Base-by-base conservation (phyloP, 2,888 invertebrate genomes). In the Chymomyza procnemis region DNA sequence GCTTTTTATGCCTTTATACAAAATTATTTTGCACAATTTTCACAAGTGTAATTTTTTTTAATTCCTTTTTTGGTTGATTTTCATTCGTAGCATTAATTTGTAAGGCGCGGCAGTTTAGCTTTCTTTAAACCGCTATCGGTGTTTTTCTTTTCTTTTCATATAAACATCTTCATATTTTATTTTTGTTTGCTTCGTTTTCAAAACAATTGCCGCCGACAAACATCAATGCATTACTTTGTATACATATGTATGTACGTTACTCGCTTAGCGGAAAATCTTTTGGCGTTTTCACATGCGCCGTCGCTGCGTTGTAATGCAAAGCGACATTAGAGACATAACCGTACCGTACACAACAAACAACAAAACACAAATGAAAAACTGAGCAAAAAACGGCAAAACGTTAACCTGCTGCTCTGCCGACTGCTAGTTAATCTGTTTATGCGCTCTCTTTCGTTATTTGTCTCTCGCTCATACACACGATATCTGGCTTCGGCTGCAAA, bases 141-240 rank as follows among this genome's bases (percentile, higher is more conserved):
- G 14, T 52, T 57, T 57, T 22, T 52, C 21, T 26, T 21, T 52
- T 4, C 18, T n/a, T n/a, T 52, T 52, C n/a, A n/a, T 26, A 26
- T 26, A 22, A 2, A 22, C 21, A n/a, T 60, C n/a, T n/a, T n/a
- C n/a, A 22, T 19, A n/a, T 12, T 26, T 22, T 52, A n/a, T 16
- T 41, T 54, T 8, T 54, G 3, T 8, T 54, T 54, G 21, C 21
- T 21, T 54, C 48, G 48, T 6, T 50, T 54, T 82, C 86, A 86
- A 84, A 82, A 82, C 81, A 82, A 82, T 85, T 73, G 80, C 85
- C 77, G 85, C 74, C 16, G 16, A 14, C 21, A 54, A 9, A 21
- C 54, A 14, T 21, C 4, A 18, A 54, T 21, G 22, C 54, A 18
- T 50, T 50, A 26, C 26, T 26, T 26, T 26, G 26, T 26, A 26